Evolutionary conservation across 2,888 invertebrate genomes (phyloP), one percentile per base, ranked within the genome.

Genomic region (Aleiodes alternator): DNA sequence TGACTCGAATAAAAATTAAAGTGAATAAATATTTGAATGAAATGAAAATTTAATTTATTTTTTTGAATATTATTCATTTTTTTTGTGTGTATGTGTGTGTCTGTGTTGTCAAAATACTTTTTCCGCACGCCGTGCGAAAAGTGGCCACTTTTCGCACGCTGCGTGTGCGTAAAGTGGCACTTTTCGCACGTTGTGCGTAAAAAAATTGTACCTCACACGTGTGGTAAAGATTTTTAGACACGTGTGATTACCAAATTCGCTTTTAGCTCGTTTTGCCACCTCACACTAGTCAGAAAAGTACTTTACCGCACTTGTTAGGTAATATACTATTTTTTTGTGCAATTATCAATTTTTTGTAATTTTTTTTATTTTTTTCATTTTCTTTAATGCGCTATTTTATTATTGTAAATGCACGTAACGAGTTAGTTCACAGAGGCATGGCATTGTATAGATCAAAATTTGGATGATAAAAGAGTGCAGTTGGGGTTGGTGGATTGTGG

Each of bases 401-500:
- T 85, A 84, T 78, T 82, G 80, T 85, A 84, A 85, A 85, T 86
- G 84, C 82, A 83, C 79, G 85, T 83, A 84, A 85, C 82, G 81
- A 83, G 79, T 88, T 88, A 89, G 89, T 89, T 89, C 89, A 89
- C 89, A 89, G 89, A 89, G 89, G 89, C 89, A 89, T 89, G 89
- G 89, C 88, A 81, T 89, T 89, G 88, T 89, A 89, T 82, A 89
- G 87, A 84, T 89, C 89, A 85, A 89, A 86, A 87, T 87, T 88
- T 78, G 89, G 89, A 87, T 89, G 89, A 84, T 89, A 89, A 84
- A 89, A 89, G 84, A 89, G 87, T 83, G 93, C 91, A 92, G 94
- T 92, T 90, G 93, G 91, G 92, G 93, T 90, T 92, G 90, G 91
- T 91, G 92, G 90, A 81, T 90, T 88, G 87, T 86, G 93, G 90